Base-by-base conservation (phyloP, 2,797 vertebrate species). In the Sebastes steindachneri region DNA sequence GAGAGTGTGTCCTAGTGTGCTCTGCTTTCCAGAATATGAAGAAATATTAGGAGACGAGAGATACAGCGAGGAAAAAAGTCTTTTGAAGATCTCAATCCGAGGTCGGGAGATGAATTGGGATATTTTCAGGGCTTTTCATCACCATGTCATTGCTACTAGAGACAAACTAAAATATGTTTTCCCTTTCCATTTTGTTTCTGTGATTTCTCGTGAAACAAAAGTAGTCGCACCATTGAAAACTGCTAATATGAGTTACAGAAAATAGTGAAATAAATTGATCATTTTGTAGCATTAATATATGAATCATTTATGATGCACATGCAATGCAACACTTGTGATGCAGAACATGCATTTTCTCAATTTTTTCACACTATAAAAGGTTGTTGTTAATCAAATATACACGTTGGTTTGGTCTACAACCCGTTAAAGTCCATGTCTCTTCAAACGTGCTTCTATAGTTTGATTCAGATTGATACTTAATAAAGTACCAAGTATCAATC, bases 51-150 rank as follows among this genome's bases (percentile, higher is more conserved):
- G 21, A 68, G 37, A 58, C 14, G 11, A 59, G 35, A 57, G 62
- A 69, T 28, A 12, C 29, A 35, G 45, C 0, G 26, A 19, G 9
- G 14, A 23, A 25, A 31, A 17, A 17, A 31, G 2, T n/a, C 26
- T 68, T 78, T 65, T 59, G 29, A 72, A 73, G 48, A 74, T 57
- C 35, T 74, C 14, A 17, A 15, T 14, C 63, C 9, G 68, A 54
- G 65, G 59, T 73, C 73, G 25, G 45, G 3, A 70, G 62, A 72
- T 35, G 15, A 54, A 64, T 48, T n/a, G 37, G 19, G 29, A n/a
- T 1, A 62, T 26, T 70, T 70, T 66, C 59, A 48, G 2, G 15
- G 28, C 37, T 65, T 75, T 85, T 84, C 12, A 69, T 75, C 68
- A 65, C 4, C 62, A 54, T 33, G 3, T 28, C 17, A 68, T 19